Conservation (phyloP, 2,888 invertebrate species). For the Meghimatium bilineatum region DNA sequence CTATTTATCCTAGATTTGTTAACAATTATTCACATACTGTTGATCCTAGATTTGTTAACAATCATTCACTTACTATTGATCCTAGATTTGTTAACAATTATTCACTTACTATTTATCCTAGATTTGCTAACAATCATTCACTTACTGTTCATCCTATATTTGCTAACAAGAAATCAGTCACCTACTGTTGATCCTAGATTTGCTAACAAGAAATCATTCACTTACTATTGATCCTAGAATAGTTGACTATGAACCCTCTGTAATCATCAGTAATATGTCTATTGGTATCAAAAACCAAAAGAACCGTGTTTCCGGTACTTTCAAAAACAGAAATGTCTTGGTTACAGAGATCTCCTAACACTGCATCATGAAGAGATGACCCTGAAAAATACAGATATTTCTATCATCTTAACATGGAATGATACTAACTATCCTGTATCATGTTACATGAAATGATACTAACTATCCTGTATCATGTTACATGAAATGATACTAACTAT, state of each 20-base stretch:
- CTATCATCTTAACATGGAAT: background rate
- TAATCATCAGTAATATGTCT: background rate
- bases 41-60: too few relatives aligned
- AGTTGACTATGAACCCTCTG: slow-evolving; percentile 11
- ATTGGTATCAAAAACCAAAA: background rate
- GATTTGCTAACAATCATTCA: too few relatives aligned
- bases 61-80: too few relatives aligned
- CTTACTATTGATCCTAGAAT: slow-evolving; percentile 15
- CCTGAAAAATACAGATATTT: background rate
- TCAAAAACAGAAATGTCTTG: slow-evolving; percentile 13
- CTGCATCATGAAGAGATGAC: background rate
- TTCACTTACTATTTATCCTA: too few relatives aligned
- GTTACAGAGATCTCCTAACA: slow-evolving; percentile 20
- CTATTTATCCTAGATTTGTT: too few relatives aligned
- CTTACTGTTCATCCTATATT: too few relatives aligned
- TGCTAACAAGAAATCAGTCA: too few relatives aligned
- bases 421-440: too few relatives aligned
- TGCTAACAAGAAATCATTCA: background rate
- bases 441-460: background rate
- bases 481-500: too few relatives aligned
- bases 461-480: background rate
- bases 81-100: too few relatives aligned
- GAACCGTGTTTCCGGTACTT: slow-evolving; percentile 21
- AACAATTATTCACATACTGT: too few relatives aligned
- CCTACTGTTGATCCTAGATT: too few relatives aligned